phyloP scores from a whole-genome alignment of 23 tunicate species.

The Phallusia fumigata region DNA sequence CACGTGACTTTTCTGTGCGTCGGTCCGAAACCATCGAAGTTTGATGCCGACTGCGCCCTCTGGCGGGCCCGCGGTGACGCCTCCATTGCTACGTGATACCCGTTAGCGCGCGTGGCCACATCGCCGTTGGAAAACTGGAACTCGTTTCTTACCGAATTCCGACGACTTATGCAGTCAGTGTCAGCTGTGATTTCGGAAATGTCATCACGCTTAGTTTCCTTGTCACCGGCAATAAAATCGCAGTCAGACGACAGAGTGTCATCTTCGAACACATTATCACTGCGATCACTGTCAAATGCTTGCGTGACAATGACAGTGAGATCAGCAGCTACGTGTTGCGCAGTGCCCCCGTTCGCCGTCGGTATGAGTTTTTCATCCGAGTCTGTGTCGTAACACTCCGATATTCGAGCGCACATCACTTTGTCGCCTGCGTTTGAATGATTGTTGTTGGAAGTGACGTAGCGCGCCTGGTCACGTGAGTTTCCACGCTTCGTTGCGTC shows the following conservation, averaged over 20 bases:
- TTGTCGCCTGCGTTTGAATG: not conserved
- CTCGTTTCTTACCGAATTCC: not conserved
- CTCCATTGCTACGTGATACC: conserved; percentile 13
- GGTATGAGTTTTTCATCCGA: not conserved
- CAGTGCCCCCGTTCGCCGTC: not conserved
- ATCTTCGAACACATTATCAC: conserved; percentile 17
- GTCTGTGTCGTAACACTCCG: conserved; percentile 24
- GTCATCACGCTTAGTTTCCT: not conserved
- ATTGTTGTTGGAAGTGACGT: not conserved
- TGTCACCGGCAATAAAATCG: conserved; percentile 19
- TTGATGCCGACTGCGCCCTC: not conserved
- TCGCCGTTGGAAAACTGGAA: conserved; percentile 9
- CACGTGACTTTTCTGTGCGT: not conserved
- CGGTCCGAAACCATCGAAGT: conserved; percentile 11
- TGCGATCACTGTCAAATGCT: not conserved
- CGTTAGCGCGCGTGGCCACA: not conserved
- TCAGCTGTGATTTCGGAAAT: not conserved
- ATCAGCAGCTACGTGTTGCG: not conserved
- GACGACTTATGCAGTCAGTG: not conserved
- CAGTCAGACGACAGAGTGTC: conserved; percentile 32
- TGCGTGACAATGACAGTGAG: not conserved
- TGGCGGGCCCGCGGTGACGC: not conserved
- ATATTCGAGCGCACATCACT: not conserved
- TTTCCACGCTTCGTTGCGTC: not conserved
- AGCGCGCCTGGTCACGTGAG: not conserved